Evolutionary conservation across 2,888 invertebrate genomes (phyloP).

Genomic region (Andrena fulva): DNA sequence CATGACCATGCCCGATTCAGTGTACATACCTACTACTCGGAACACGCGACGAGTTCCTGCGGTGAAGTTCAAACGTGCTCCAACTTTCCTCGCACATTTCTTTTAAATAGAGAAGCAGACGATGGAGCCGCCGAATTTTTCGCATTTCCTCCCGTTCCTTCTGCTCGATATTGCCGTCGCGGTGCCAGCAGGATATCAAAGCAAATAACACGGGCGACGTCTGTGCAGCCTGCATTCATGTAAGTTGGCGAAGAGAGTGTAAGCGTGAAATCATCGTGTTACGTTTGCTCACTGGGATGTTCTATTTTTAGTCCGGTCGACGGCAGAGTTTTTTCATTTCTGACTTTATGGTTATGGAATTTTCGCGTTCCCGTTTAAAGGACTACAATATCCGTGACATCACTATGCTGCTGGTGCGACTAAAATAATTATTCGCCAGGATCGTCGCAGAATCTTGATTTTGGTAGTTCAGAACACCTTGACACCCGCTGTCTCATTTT

Average conservation of each 20-base stretch:
- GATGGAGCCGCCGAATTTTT: no score
- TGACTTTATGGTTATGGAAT: background rate
- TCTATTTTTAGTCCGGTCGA: slow-evolving; percentile 17
- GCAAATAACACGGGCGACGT: slow-evolving; percentile 21
- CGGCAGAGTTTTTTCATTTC: background rate
- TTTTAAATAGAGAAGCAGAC: background rate
- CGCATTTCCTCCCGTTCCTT: background rate
- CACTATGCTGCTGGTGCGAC: background rate
- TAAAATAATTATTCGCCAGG: background rate
- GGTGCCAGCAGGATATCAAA: slow-evolving; percentile 20
- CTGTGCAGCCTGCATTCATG: slow-evolving; percentile 22
- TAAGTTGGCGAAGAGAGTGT: slow-evolving; percentile 4
- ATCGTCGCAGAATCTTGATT: background rate
- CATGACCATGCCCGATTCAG: slow-evolving; percentile 16
- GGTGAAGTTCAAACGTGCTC: background rate
- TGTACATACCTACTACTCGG: background rate
- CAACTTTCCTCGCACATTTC: background rate
- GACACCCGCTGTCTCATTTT: background rate
- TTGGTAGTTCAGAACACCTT: background rate
- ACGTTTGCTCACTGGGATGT: slow-evolving; percentile 1
- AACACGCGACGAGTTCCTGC: background rate
- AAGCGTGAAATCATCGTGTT: slow-evolving; percentile 15
- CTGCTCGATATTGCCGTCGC: background rate
- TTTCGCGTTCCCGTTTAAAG: background rate
- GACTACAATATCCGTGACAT: background rate